Evolutionary conservation across 2,113 vertebrate species (phyloP).

Genomic region (Brachyhypopomus gauderio): DNA sequence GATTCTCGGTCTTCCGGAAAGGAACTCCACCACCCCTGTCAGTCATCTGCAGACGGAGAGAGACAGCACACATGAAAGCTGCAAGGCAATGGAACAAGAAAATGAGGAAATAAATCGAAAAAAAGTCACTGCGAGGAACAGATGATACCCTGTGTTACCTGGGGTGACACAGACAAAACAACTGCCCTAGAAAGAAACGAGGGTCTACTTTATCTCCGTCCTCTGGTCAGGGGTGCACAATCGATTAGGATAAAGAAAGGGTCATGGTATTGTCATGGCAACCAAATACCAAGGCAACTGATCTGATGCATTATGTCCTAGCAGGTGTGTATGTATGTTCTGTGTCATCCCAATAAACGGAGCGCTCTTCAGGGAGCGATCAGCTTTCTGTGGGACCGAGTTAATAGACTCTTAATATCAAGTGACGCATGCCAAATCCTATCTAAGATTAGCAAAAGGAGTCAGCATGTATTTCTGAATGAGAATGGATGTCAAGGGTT

Average conservation of each 20-base stretch:
- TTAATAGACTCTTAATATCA: slow-evolving; percentile 36
- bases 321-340: slow-evolving; percentile 17
- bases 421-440: slow-evolving; percentile 28
- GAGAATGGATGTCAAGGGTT: neutral
- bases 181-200: neutral
- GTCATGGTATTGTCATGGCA: slow-evolving; percentile 30
- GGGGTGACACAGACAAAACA: neutral
- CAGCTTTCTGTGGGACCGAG: slow-evolving; percentile 8
- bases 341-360: neutral
- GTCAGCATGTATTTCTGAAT: neutral
- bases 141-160: neutral
- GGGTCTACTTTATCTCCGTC: neutral
- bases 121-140: neutral
- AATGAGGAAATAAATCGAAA: neutral
- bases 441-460: slow-evolving; percentile 43
- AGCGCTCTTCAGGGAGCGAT: slow-evolving; percentile 3
- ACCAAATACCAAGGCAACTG: slow-evolving; percentile 37
- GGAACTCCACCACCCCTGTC: slow-evolving; percentile 89
- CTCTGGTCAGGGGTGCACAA: slow-evolving; percentile 12
- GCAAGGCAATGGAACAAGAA: neutral
- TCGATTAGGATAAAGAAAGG: neutral
- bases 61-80: neutral
- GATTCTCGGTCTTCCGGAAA: slow-evolving; percentile 86
- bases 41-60: slow-evolving; percentile 77
- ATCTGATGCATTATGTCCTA: slow-evolving; percentile 24